Conservation (phyloP, 1,140 invertebrate genomes). For the Schlechtendalia chinensis region DNA sequence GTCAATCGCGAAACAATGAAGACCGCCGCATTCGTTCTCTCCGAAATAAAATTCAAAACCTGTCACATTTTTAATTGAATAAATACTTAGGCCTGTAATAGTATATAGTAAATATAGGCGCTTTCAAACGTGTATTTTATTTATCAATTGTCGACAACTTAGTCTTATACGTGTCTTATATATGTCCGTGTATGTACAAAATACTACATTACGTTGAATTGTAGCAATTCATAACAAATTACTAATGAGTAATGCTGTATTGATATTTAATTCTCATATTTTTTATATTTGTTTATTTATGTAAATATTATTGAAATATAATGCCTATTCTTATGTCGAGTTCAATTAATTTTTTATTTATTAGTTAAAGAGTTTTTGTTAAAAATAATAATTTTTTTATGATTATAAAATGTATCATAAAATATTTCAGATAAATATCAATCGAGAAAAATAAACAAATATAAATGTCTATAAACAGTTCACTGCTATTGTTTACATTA, state of each 20-base stretch:
- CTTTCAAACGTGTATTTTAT: background rate
- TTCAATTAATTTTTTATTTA: background rate
- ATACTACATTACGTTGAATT: background rate
- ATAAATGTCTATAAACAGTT: background rate
- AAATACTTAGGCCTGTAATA: no score
- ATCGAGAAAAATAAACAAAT: background rate
- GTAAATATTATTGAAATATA: background rate
- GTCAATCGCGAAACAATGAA: background rate
- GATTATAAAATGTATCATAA: background rate
- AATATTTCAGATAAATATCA: background rate
- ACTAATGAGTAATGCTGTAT: background rate
- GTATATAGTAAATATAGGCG: no score
- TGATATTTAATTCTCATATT: background rate
- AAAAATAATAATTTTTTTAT: conserved; percentile 3
- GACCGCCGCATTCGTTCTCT: background rate
- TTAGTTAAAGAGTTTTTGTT: background rate
- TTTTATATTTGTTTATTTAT: background rate
- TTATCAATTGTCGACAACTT: background rate
- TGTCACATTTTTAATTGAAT: background rate
- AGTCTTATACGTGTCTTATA: background rate
- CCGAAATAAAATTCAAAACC: background rate
- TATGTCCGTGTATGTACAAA: background rate
- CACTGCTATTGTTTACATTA: background rate
- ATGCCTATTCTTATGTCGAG: background rate
- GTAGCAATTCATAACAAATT: background rate